Conservation (phyloP, 2,888 invertebrate genomes). For the Azorinus chamasolen region DNA sequence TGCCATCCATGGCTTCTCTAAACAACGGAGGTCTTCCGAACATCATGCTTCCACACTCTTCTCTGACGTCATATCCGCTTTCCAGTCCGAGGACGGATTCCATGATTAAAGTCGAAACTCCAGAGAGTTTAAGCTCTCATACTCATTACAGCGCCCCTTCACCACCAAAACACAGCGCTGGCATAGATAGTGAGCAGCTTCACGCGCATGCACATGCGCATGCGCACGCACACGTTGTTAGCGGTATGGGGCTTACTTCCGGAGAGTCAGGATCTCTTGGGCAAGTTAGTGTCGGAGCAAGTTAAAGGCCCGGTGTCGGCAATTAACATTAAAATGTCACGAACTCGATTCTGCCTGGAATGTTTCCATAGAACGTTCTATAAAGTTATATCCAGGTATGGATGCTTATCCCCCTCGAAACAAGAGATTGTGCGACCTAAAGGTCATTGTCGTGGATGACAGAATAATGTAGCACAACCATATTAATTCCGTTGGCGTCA, state of each 20-base stretch:
- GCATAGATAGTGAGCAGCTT: conserved; percentile 60
- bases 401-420: too few relatives aligned
- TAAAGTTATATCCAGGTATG: too few relatives aligned
- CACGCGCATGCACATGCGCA: conserved; percentile 39
- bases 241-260: conserved; percentile 53
- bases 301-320: conserved; percentile 1
- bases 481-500: too few relatives aligned
- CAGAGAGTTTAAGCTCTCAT: conserved; percentile 67
- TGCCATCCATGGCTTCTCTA: conserved; percentile 55
- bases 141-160: conserved; percentile 33
- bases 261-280: conserved; percentile 56
- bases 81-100: conserved; percentile 49
- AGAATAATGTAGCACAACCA: too few relatives aligned
- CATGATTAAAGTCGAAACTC: conserved; percentile 62
- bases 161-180: conserved; percentile 58
- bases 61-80: conserved; percentile 33
- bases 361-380: too few relatives aligned
- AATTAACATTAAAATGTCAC: too few relatives aligned
- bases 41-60: conserved; percentile 36
- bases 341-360: too few relatives aligned
- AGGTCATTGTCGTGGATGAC: too few relatives aligned
- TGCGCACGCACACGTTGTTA: conserved; percentile 53
- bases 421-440: too few relatives aligned
- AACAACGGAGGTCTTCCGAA: conserved; percentile 52
- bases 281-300: conserved; percentile 69